Evolutionary conservation across 2,113 vertebrate genomes (phyloP).

Genomic region (Microcebus lehilahytsara): DNA sequence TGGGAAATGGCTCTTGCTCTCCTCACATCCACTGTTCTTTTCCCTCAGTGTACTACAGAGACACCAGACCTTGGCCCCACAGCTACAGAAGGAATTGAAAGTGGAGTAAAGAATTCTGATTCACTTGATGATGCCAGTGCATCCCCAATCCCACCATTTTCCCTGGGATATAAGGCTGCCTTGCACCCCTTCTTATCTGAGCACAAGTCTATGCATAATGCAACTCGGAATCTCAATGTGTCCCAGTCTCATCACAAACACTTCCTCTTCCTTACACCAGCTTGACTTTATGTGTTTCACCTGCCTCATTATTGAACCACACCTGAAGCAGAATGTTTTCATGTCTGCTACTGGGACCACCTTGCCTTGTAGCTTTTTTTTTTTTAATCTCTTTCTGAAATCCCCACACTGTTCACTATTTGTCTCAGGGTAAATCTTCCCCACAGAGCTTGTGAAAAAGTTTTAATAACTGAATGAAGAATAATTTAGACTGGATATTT

Average conservation of each 20-base stretch:
- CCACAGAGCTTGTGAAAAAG: slow-evolving; percentile 57
- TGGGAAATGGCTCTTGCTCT: neutral
- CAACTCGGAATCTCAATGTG: neutral
- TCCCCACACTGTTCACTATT: slow-evolving; percentile 44
- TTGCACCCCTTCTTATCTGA: neutral
- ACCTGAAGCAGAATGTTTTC: slow-evolving; percentile 38
- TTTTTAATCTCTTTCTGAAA: slow-evolving; percentile 10
- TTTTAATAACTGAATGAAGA: slow-evolving; percentile 57
- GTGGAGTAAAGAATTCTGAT: neutral
- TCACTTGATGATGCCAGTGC: neutral
- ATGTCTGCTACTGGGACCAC: slow-evolving; percentile 56
- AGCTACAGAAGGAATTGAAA: neutral
- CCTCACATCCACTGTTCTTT: neutral
- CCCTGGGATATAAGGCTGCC: slow-evolving; percentile 17
- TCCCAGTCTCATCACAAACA: neutral
- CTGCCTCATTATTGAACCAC: neutral
- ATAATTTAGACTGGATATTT: slow-evolving; percentile 69
- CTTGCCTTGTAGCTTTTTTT: slow-evolving; percentile 50
- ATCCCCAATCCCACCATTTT: neutral
- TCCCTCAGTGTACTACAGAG: neutral
- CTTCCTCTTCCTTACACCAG: neutral
- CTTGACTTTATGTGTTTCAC: neutral
- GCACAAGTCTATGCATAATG: neutral
- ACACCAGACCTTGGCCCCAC: neutral
- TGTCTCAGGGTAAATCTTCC: slow-evolving; percentile 76